These are phyloP conservation scores for Leptodactylus fallax DNA, from an alignment of 2,797 vertebrate genomes.

Conservation along the genomic window DNA sequence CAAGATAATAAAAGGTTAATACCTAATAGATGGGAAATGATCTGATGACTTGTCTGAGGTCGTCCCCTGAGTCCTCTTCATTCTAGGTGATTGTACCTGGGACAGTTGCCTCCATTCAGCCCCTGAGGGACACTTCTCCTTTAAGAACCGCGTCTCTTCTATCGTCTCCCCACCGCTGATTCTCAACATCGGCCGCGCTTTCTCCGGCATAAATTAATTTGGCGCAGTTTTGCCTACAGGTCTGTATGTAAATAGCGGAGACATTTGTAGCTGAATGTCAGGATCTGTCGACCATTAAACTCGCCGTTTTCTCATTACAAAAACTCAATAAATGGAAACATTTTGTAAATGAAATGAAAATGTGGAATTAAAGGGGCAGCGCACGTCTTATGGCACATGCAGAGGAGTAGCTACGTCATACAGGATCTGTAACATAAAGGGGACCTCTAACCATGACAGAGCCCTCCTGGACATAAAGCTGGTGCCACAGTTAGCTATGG, in stretches of 20 bases:
- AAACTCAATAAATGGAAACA: slow-evolving; percentile 73
- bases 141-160: not conserved
- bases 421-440: too few relatives aligned
- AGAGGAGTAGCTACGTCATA: too few relatives aligned
- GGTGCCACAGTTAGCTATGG: too few relatives aligned
- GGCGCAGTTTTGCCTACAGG: slow-evolving; percentile 74
- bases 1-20: too few relatives aligned
- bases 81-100: too few relatives aligned
- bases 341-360: slow-evolving; percentile 22
- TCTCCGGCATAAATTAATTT: slow-evolving; percentile 76
- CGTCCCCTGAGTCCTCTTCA: too few relatives aligned
- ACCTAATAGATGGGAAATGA: too few relatives aligned
- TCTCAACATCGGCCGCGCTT: slow-evolving; percentile 66
- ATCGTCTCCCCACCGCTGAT: not conserved
- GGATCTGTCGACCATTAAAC: slow-evolving; percentile 85
- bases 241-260: slow-evolving; percentile 77
- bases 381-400: not conserved
- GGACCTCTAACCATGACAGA: too few relatives aligned
- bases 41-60: too few relatives aligned
- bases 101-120: too few relatives aligned
- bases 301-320: slow-evolving; percentile 71
- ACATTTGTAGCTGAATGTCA: slow-evolving; percentile 85
- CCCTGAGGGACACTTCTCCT: not conserved
- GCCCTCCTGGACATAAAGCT: too few relatives aligned
- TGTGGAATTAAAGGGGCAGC: not conserved